Base-by-base conservation (phyloP, 2,113 vertebrate genomes). In the Tylochromis polylepis region DNA sequence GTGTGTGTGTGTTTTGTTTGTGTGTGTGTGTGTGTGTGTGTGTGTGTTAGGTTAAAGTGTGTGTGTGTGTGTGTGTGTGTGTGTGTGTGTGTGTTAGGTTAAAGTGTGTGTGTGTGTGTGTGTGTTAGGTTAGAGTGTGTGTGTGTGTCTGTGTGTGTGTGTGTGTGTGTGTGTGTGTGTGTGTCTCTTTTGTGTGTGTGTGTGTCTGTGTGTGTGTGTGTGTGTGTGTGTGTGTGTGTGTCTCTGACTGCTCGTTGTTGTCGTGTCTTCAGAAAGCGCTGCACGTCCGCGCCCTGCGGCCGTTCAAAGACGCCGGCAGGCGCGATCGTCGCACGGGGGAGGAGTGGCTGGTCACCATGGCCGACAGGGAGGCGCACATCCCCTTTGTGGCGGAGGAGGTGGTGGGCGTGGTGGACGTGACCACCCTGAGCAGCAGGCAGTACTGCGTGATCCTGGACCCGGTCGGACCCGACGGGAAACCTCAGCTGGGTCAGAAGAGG, bases 381-480 rank as follows among this genome's bases (percentile, higher is more conserved):
- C 97, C 98, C 0, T 97, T 97, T 0, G 98, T 99, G 59, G 70
- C 97, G 0, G 98, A 99, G 95, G 97, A 98, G 90, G 96, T 98
- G 88, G 94, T 98, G 72, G 97, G 97, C 0, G 94, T 97, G 2
- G 97, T 98, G 16, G 38, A 96, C 0, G 97, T 99, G 85, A 98
- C 97, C 46, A 98, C 97, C 0, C 92, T 98, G 88, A 97, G 93
- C 81, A 96, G 96, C 85, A 92, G 94, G 4, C 96, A 98, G 93
- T 98, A 98, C 95, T 98, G 97, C 3, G 97, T 98, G 14, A 85
- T 98, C 36, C 94, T 98, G 5, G 97, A 99, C 94, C 98, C 98
- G 0, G 94, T 98, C 0, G 98, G 97, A 0, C 5, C 57, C 0
- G 96, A 97, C 1, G 97, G 97, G 78, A 98, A 98, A 75, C 97